phyloP scores from a whole-genome alignment of 2,113 vertebrate genomes.

The Theristicus caerulescens region DNA sequence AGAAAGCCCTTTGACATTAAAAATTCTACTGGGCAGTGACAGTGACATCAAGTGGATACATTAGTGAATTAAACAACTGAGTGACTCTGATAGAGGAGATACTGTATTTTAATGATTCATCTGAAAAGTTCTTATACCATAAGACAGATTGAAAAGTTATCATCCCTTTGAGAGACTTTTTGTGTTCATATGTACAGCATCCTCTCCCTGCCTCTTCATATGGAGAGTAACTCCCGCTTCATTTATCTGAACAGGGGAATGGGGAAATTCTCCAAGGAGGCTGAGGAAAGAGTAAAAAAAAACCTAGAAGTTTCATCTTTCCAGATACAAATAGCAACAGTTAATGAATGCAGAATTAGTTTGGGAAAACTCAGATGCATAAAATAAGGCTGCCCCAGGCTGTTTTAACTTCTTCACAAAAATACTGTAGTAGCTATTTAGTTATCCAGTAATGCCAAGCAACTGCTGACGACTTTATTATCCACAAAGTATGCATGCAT shows the following conservation, averaged over 20 bases:
- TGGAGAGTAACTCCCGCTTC: not conserved
- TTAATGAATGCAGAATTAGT: constrained; percentile 57
- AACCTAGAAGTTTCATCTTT: not conserved
- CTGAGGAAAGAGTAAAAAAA: not conserved
- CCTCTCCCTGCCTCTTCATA: not conserved
- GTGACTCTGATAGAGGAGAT: not conserved
- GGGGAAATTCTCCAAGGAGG: not conserved
- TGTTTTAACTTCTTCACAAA: constrained; percentile 41
- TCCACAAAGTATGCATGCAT: constrained; percentile 42
- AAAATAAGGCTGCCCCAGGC: constrained; percentile 47
- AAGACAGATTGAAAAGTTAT: not conserved
- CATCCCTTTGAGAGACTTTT: not conserved
- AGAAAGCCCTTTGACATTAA: constrained; percentile 40
- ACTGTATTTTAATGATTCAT: not conserved
- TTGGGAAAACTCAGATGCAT: constrained; percentile 49
- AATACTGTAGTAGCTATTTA: constrained; percentile 22
- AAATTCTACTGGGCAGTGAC: constrained; percentile 60
- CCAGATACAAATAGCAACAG: constrained; percentile 5
- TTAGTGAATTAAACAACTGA: constrained; percentile 53
- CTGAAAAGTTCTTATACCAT: not conserved
- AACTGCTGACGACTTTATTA: constrained; percentile 50
- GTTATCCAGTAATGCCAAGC: constrained; percentile 57
- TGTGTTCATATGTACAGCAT: not conserved
- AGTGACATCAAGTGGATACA: constrained; percentile 68
- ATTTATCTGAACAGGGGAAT: not conserved